These are phyloP conservation scores for Pseudoatta argentina DNA, from an alignment of 1,140 invertebrate species.

Conservation along the genomic window DNA sequence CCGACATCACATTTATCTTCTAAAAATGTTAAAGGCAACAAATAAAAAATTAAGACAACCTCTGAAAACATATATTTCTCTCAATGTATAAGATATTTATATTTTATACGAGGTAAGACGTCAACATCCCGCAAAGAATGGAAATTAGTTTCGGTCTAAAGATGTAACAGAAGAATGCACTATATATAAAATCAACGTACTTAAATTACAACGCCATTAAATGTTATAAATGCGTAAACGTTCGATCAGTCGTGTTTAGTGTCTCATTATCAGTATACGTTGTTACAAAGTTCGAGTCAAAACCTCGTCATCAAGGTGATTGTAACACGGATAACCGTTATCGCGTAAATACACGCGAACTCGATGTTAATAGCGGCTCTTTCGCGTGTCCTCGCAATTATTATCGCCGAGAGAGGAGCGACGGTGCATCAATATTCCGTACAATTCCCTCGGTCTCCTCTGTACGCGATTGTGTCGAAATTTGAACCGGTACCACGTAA, in stretches of 20 bases:
- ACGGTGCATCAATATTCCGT: constrained; percentile 40
- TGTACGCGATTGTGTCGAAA: background rate
- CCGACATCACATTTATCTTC: background rate
- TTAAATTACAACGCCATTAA: background rate
- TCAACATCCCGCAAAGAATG: background rate
- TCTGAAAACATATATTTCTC: no score
- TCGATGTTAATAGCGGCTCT: constrained; percentile 40
- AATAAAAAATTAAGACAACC: background rate
- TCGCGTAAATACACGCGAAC: constrained; percentile 41
- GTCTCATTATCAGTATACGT: constrained; percentile 12
- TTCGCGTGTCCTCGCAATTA: constrained; percentile 49
- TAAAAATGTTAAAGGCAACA: background rate
- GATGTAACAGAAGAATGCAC: background rate
- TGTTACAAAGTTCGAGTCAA: background rate
- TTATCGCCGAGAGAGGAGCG: constrained; percentile 17
- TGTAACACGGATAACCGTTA: constrained; percentile 41
- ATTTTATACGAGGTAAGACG: background rate
- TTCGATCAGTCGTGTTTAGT: background rate
- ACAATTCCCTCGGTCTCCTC: background rate
- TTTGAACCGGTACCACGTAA: constrained; percentile 13
- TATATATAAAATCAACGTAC: background rate
- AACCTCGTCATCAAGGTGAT: background rate
- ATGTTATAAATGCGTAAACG: background rate
- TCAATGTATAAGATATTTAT: background rate
- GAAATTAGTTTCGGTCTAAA: background rate